These are phyloP conservation scores for Lysandra bellargus DNA, from an alignment of 2,888 invertebrate genomes.

Conservation along the genomic window DNA sequence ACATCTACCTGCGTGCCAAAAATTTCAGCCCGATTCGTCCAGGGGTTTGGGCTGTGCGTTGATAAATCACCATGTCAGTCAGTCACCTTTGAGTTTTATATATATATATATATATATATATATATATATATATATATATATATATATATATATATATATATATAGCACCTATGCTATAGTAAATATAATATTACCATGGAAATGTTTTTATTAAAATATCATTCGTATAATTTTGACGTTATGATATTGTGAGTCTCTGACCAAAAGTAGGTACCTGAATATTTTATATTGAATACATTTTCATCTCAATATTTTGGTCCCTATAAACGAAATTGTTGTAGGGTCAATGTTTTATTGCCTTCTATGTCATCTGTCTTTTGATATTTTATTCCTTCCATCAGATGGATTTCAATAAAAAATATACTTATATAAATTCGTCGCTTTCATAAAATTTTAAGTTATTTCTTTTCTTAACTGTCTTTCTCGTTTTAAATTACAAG, in stretches of 20 bases:
- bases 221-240: background rate
- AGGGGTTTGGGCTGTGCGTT: no score
- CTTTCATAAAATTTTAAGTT: background rate
- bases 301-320: conserved; percentile 11
- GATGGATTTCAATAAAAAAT: background rate
- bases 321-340: conserved; percentile 1
- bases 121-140: no score
- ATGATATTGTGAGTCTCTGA: background rate
- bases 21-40: no score
- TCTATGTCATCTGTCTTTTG: background rate
- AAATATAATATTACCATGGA: background rate
- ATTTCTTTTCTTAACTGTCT: background rate
- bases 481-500: background rate
- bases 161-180: background rate
- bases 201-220: background rate
- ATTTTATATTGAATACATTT: background rate
- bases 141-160: no score
- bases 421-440: background rate
- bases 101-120: no score
- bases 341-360: background rate
- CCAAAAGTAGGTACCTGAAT: background rate
- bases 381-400: background rate
- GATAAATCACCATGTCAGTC: no score
- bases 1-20: no score
- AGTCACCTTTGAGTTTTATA: no score